Evolutionary conservation across 2,797 vertebrate species (phyloP).

Genomic region (Mareca penelope): DNA sequence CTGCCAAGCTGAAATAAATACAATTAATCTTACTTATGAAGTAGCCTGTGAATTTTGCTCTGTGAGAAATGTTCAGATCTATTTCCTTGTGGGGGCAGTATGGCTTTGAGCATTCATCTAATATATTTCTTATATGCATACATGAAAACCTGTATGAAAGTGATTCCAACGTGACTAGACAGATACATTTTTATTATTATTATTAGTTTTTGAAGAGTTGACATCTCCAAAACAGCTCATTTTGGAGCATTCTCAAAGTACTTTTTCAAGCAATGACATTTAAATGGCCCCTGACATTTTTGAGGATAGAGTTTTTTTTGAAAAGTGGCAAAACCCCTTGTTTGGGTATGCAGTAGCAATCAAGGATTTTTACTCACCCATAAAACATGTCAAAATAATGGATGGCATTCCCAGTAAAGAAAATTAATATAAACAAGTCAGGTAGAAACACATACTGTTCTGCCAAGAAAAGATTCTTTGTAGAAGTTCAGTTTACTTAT

Average conservation of each 20-base stretch:
- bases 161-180: background rate
- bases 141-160: background rate
- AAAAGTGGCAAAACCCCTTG: constrained; percentile 15
- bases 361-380: constrained; percentile 23
- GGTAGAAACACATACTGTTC: constrained; percentile 38
- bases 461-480: constrained; percentile 23
- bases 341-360: background rate
- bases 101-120: background rate
- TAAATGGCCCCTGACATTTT: constrained; percentile 33
- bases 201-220: background rate
- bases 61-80: background rate
- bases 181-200: background rate
- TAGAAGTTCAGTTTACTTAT: constrained; percentile 53
- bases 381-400: constrained; percentile 58
- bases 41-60: background rate
- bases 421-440: constrained; percentile 69
- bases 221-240: background rate
- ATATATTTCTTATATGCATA: background rate
- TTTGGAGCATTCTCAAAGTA: constrained; percentile 2
- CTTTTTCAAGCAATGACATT: constrained; percentile 13
- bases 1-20: background rate
- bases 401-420: constrained; percentile 33
- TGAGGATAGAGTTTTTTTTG: background rate
- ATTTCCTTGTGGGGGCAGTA: background rate
- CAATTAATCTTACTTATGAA: background rate